A percentile compares a stretch with the other conserved stretches of the same genome.
Evolutionary conservation across 2,888 invertebrate species (phyloP).

Genomic region (Trachelus troglodyta): DNA sequence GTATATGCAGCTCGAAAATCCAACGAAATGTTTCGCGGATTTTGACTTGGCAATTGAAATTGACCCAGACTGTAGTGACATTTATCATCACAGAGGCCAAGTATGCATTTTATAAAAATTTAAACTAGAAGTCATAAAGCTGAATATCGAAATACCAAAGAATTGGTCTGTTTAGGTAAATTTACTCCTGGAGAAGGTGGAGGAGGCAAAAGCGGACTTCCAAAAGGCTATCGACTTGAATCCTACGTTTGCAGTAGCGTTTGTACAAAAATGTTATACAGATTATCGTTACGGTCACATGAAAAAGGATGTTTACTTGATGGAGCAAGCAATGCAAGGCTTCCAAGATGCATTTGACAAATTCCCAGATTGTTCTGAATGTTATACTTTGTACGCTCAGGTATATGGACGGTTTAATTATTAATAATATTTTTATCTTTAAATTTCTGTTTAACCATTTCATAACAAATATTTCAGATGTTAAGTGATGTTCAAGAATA

Average conservation of each 20-base stretch:
- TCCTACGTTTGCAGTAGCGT: slow-evolving; percentile 86
- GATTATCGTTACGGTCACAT: slow-evolving; percentile 81
- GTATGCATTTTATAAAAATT: slow-evolving; percentile 53
- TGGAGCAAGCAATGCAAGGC: slow-evolving; percentile 76
- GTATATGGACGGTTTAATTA: slow-evolving; percentile 60
- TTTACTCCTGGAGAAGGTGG: slow-evolving; percentile 82
- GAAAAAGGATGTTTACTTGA: slow-evolving; percentile 71
- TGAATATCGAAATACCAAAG: neutral
- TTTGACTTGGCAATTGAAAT: slow-evolving; percentile 82
- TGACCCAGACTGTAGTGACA: slow-evolving; percentile 85
- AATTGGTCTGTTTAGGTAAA: slow-evolving; percentile 72
- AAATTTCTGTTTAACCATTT: neutral
- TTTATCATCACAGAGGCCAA: slow-evolving; percentile 92
- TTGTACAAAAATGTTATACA: slow-evolving; percentile 91
- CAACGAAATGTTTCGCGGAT: slow-evolving; percentile 80
- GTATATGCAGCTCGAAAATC: slow-evolving; percentile 81
- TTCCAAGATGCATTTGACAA: slow-evolving; percentile 82
- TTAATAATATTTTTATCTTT: neutral
- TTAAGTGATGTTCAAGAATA: slow-evolving; percentile 87
- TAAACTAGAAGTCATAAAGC: neutral
- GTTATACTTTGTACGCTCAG: slow-evolving; percentile 90
- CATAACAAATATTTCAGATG: slow-evolving; percentile 66
- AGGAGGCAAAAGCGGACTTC: slow-evolving; percentile 86
- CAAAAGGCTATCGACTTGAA: slow-evolving; percentile 84
- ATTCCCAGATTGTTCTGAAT: slow-evolving; percentile 88